Conservation (phyloP, 1,140 invertebrate species). For the Bombus cullumanus region DNA sequence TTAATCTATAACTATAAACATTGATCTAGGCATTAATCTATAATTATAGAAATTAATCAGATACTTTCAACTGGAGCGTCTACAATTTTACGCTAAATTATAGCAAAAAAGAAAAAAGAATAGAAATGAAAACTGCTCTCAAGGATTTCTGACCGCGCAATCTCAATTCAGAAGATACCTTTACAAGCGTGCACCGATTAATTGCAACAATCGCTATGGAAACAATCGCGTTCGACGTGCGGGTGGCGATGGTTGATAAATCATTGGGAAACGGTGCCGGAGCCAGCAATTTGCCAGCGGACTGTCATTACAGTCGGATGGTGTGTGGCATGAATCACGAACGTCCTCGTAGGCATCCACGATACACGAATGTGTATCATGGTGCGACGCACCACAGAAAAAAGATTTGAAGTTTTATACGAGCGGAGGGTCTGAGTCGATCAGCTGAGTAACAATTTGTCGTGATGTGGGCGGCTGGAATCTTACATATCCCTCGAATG, state of each 20-base stretch:
- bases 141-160: too few species aligned
- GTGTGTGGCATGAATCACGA: constrained; percentile 58
- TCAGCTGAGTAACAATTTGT: constrained; percentile 70
- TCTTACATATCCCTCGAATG: constrained; percentile 67
- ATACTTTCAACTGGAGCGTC: background rate
- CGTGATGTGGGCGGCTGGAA: constrained; percentile 67
- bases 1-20: too few species aligned
- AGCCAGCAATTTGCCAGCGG: constrained; percentile 61
- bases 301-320: constrained; percentile 59
- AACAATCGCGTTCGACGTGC: constrained; percentile 47
- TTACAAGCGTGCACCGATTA: background rate
- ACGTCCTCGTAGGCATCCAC: background rate
- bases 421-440: constrained; percentile 35
- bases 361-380: constrained; percentile 52
- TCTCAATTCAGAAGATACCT: background rate
- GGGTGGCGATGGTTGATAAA: constrained; percentile 62
- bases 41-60: too few species aligned
- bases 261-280: constrained; percentile 54
- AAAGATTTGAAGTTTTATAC: constrained; percentile 51
- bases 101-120: background rate
- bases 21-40: too few species aligned
- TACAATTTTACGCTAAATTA: background rate
- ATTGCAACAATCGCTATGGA: constrained; percentile 14
- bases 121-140: background rate
- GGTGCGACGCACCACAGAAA: background rate